Base-by-base conservation (phyloP, 2,888 invertebrate genomes). In the Aspidapion aeneum region DNA sequence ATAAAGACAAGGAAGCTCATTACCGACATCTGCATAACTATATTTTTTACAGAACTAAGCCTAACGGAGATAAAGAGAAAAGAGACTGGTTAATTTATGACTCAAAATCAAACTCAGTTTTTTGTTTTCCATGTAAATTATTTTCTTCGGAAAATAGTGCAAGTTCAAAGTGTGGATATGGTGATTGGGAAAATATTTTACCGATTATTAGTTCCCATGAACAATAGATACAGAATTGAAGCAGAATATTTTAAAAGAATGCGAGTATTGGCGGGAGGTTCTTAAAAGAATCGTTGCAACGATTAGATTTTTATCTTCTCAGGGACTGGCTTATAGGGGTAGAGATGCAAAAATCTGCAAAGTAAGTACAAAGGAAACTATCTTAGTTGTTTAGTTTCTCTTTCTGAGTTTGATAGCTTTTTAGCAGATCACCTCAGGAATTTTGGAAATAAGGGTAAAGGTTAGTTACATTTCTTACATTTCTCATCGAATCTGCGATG, bases 31-130 rank as follows among this genome's bases (percentile, higher is more conserved):
- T 12, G 3, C 3, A 35, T 35, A 35, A 12, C 35, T 7, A 3
- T 3, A 35, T 35, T 35, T 35, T 35, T 35, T 35, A 35, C 12
- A 35, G 3, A 12, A 12, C 12, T 35, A 35, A 35, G 35, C 12
- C 35, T 35, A 35, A 35, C 35, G 35, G 35, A 35, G 35, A 35
- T 3, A 35, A 35, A 35, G 55, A 55, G 19, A 55, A 55, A 55
- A 55, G 19, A 16, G 19, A 55, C 20, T 55, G 55, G 55, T 2
- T 55, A 55, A 55, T 55, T 55, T 55, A 18, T 19, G 55, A 55
- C 19, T 55, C 55, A 12, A 55, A 55, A 55, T 18, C 55, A 55
- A 16, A 55, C 19, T 55, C 55, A 55, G 55, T 55, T 55, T 19
- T 55, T 55, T 55, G 55, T 55, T 55, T 18, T 19, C 5, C 55